Percentiles rank a stretch among this genome's conserved stretches.
phyloP scores from a whole-genome alignment of 1,140 invertebrate species.

The Lutraria rhynchaena region DNA sequence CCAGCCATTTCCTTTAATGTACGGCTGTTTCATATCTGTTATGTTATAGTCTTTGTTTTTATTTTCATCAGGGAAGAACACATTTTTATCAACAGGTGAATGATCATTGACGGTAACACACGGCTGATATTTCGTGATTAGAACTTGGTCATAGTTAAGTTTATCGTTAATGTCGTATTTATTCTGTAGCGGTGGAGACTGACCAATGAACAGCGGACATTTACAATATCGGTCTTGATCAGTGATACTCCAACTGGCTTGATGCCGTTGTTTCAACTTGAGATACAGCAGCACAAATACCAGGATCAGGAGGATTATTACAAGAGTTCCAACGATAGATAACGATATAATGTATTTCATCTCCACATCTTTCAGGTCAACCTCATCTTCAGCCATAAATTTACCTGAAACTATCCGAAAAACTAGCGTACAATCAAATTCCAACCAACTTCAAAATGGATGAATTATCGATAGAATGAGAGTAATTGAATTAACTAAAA shows the following conservation, averaged over 20 bases:
- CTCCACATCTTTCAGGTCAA: slow-evolving; percentile 31
- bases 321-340: slow-evolving; percentile 27
- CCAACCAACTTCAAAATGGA: too few relatives aligned
- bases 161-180: slow-evolving; percentile 53
- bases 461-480: too few relatives aligned
- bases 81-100: too few relatives aligned
- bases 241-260: slow-evolving; percentile 36
- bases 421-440: too few relatives aligned
- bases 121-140: slow-evolving; percentile 13
- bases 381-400: neutral
- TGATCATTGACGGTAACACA: too few relatives aligned
- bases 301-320: slow-evolving; percentile 44
- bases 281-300: slow-evolving; percentile 53
- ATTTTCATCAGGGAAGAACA: too few relatives aligned
- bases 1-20: too few relatives aligned
- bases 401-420: too few relatives aligned
- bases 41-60: too few relatives aligned
- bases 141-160: slow-evolving; percentile 20
- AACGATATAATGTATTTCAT: slow-evolving; percentile 53
- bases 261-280: slow-evolving; percentile 48
- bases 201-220: slow-evolving; percentile 47
- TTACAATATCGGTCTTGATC: slow-evolving; percentile 51
- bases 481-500: too few relatives aligned
- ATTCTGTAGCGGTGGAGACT: slow-evolving; percentile 47
- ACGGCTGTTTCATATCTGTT: too few relatives aligned